Percentiles rank a stretch among this genome's conserved stretches.
Conservation (phyloP, 2,888 invertebrate species). For the Alviniconcha strummeri region DNA sequence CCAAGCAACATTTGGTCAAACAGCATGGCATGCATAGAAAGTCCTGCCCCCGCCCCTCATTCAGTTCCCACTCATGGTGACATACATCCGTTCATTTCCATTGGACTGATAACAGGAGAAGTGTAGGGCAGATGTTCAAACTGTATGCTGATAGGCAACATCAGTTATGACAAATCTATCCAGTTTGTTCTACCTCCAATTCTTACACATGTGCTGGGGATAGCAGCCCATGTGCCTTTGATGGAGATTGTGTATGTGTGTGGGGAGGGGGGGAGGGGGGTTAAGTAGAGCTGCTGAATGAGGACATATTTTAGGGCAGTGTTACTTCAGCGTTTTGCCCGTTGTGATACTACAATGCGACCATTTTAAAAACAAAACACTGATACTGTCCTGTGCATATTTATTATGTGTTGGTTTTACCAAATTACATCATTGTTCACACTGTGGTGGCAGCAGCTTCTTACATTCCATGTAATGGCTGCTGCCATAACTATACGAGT, state of each 20-base stretch:
- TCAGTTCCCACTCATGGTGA: neutral
- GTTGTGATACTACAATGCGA: too few relatives aligned
- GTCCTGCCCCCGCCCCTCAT: neutral
- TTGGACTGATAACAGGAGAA: neutral
- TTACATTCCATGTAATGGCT: too few relatives aligned
- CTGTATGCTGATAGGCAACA: conserved; percentile 1
- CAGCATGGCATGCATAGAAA: neutral
- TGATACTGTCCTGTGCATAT: too few relatives aligned
- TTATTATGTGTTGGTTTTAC: too few relatives aligned
- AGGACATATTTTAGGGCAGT: too few relatives aligned
- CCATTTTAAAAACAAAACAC: too few relatives aligned
- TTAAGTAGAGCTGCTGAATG: too few relatives aligned
- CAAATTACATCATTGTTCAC: too few relatives aligned
- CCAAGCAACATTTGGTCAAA: neutral
- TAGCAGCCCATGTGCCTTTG: conserved; percentile 23
- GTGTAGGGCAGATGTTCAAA: conserved; percentile 20
- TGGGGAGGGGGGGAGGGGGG: too few relatives aligned
- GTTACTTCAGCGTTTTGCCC: too few relatives aligned
- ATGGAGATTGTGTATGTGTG: conserved; percentile 1
- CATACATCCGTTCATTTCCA: neutral
- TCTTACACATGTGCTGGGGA: conserved; percentile 22
- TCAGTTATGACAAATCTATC: conserved; percentile 10
- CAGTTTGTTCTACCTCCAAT: conserved; percentile 5
- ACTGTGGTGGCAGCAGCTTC: too few relatives aligned
- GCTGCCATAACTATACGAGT: too few relatives aligned